Conservation (phyloP, 1,140 invertebrate genomes). For the Odontomachus brunneus region DNA sequence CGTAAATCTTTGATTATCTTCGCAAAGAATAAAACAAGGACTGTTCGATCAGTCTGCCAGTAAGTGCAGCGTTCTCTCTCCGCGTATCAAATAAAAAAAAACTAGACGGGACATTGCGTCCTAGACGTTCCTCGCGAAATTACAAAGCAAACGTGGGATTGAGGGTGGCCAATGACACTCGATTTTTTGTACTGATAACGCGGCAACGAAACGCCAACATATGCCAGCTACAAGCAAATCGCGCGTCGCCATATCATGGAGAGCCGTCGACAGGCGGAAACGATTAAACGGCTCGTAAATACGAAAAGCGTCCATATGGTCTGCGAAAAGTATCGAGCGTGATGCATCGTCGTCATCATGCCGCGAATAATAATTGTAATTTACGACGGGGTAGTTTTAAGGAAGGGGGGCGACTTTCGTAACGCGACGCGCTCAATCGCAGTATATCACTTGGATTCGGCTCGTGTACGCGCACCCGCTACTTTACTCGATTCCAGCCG, state of each 20-base stretch:
- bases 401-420: conserved; percentile 30
- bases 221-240: not conserved
- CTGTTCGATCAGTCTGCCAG: not conserved
- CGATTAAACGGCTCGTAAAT: conserved; percentile 63
- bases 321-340: conserved; percentile 58
- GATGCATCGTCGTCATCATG: not conserved
- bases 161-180: too few species aligned
- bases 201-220: not conserved
- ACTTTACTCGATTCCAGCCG: not conserved
- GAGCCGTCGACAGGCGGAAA: conserved; percentile 38
- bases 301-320: conserved; percentile 59
- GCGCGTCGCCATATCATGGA: not conserved
- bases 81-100: not conserved
- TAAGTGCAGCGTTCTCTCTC: not conserved
- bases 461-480: not conserved
- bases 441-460: too few species aligned
- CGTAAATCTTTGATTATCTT: not conserved
- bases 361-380: conserved; percentile 57
- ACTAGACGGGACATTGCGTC: not conserved
- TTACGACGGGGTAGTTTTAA: conserved; percentile 65
- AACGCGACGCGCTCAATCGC: not conserved
- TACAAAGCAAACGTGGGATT: too few species aligned
- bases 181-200: too few species aligned
- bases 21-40: not conserved
- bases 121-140: not conserved